These are phyloP conservation scores for Pachyseris speciosa DNA, from an alignment of 64 coral and sea anemone species.

Conservation along the genomic window DNA sequence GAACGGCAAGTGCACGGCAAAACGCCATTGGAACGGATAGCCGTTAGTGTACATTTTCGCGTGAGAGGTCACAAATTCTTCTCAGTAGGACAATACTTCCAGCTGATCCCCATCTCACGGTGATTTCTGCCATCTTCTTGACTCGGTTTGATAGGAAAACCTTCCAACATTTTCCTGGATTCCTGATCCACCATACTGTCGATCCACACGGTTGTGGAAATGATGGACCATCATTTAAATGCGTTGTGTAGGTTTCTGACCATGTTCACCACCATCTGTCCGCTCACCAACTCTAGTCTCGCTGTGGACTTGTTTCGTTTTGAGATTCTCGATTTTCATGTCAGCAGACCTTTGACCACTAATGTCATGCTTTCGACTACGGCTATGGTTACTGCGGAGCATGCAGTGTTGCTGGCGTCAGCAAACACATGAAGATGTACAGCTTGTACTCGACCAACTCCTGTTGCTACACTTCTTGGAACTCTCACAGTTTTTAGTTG, in stretches of 20 bases:
- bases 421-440: slow-evolving; percentile 45
- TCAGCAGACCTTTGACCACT: slow-evolving; percentile 16
- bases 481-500: slow-evolving; percentile 1
- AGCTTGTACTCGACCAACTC: neutral
- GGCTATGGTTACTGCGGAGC: neutral
- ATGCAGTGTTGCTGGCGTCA: slow-evolving; percentile 45
- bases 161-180: slow-evolving; percentile 51
- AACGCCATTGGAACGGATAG: no score
- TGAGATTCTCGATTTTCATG: slow-evolving; percentile 46
- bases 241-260: slow-evolving; percentile 19
- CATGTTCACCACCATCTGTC: slow-evolving; percentile 60
- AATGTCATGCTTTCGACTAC: slow-evolving; percentile 1
- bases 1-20: no score
- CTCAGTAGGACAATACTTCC: slow-evolving; percentile 60
- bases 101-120: slow-evolving; percentile 31
- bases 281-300: slow-evolving; percentile 42
- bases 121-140: slow-evolving; percentile 73
- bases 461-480: slow-evolving; percentile 24
- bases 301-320: slow-evolving; percentile 48
- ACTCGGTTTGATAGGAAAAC: slow-evolving; percentile 61
- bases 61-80: no score
- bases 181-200: slow-evolving; percentile 78
- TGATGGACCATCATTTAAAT: slow-evolving; percentile 31
- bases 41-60: no score
- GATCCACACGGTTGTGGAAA: slow-evolving; percentile 63